Evolutionary conservation across 35 echinoderm and acorn worm species (phyloP).

Genomic region (Eucidaris tribuloides): DNA sequence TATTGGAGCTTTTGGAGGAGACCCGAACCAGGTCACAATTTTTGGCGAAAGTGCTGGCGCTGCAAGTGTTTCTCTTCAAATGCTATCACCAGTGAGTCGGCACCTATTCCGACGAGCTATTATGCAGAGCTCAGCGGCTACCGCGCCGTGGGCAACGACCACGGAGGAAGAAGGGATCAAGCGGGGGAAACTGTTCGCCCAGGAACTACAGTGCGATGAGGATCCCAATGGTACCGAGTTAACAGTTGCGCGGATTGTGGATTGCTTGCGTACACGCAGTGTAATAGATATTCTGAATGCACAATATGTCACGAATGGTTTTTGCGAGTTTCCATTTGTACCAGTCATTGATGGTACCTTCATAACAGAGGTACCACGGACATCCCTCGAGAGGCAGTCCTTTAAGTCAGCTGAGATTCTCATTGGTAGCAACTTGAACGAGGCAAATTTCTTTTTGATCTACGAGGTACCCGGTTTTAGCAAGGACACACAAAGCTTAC

Average conservation of each 20-base stretch:
- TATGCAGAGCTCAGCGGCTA: slow-evolving; percentile 65
- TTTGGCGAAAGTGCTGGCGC: slow-evolving; percentile 95
- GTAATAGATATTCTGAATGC: slow-evolving; percentile 17
- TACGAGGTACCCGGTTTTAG: slow-evolving; percentile 59
- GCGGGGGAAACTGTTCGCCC: slow-evolving; percentile 54
- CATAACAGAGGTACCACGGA: slow-evolving; percentile 56
- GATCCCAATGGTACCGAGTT: slow-evolving; percentile 33
- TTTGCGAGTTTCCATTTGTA: slow-evolving; percentile 74
- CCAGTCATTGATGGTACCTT: slow-evolving; percentile 93
- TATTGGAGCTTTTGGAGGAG: slow-evolving; percentile 78
- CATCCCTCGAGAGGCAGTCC: slow-evolving; percentile 36
- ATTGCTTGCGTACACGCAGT: slow-evolving; percentile 55
- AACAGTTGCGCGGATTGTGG: slow-evolving; percentile 19
- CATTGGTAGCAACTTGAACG: slow-evolving; percentile 80
- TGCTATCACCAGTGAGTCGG: slow-evolving; percentile 63
- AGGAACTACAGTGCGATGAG: slow-evolving; percentile 52
- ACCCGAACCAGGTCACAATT: slow-evolving; percentile 64
- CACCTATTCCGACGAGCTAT: slow-evolving; percentile 73
- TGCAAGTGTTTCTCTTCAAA: slow-evolving; percentile 76
- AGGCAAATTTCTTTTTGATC: slow-evolving; percentile 80
- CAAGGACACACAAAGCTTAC: slow-evolving; percentile 55
- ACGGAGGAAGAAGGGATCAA: slow-evolving; percentile 53
- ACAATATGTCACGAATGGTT: slow-evolving; percentile 55
- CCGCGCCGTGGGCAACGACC: slow-evolving; percentile 63
- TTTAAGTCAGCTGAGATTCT: slow-evolving; percentile 70